A percentile compares a stretch with the other conserved stretches of the same genome.
These are phyloP conservation scores for Dendrophyllia cribrosa DNA, from an alignment of 64 coral and sea anemone species.

Conservation along the genomic window DNA sequence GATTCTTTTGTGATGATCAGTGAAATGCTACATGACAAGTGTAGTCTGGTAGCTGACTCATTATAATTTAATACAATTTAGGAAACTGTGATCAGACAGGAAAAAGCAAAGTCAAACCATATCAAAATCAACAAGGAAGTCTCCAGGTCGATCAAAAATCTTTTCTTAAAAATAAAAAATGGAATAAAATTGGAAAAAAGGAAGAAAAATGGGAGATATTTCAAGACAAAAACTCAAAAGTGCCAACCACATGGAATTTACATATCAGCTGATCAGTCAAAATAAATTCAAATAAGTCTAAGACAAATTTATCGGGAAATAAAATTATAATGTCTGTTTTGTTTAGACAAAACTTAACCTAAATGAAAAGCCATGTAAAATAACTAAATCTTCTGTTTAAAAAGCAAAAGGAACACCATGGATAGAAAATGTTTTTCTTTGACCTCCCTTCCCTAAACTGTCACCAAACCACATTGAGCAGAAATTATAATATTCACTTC, in stretches of 20 bases:
- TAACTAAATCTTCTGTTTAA: not conserved
- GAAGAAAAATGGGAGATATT: not conserved
- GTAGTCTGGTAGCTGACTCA: conserved; percentile 50
- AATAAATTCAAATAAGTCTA: conserved; percentile 1
- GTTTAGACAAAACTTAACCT: not conserved
- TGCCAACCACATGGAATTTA: conserved; percentile 21
- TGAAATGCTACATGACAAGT: conserved; percentile 58
- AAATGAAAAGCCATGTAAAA: not conserved
- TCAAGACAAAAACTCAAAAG: not conserved
- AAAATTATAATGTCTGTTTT: conserved; percentile 1
- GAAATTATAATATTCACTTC: not conserved
- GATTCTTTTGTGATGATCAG: conserved; percentile 37
- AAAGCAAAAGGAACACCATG: not conserved
- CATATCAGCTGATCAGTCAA: conserved; percentile 43
- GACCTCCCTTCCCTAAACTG: not conserved
- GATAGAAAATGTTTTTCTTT: no score
- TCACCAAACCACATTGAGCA: conserved; percentile 32
- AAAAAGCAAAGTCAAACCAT: conserved; percentile 26
- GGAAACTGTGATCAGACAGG: conserved; percentile 33
- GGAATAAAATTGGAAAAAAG: no score
- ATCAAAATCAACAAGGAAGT: conserved; percentile 30
- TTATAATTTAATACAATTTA: conserved; percentile 77
- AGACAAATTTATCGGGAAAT: not conserved
- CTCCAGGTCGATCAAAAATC: no score
- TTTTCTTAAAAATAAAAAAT: no score